phyloP scores from a whole-genome alignment of 2,888 invertebrate species.

The Gerosis bhagava region DNA sequence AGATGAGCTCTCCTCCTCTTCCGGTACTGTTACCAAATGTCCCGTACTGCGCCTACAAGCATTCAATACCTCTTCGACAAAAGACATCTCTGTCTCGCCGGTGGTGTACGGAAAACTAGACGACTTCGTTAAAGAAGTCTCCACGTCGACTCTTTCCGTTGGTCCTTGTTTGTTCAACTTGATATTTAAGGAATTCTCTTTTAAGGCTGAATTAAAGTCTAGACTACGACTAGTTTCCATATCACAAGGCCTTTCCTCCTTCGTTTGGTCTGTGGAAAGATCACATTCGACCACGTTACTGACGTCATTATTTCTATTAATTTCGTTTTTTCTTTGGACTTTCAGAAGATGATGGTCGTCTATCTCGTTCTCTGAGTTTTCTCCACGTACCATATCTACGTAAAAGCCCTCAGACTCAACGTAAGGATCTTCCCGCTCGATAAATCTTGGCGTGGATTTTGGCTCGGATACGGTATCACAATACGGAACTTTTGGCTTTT shows the following conservation, averaged over 20 bases:
- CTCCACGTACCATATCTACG: conserved; percentile 59
- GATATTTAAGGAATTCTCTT: conserved; percentile 71
- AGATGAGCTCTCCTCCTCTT: conserved; percentile 83
- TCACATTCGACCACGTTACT: conserved; percentile 51
- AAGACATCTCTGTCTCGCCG: conserved; percentile 63
- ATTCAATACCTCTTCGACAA: conserved; percentile 71
- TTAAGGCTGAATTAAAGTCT: conserved; percentile 61
- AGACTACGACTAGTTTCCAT: conserved; percentile 60
- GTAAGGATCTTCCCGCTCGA: conserved; percentile 74
- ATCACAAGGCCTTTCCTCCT: conserved; percentile 57
- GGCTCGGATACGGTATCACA: conserved; percentile 73
- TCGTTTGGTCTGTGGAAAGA: conserved; percentile 41
- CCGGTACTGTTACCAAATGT: conserved; percentile 82
- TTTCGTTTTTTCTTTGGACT: conserved; percentile 75
- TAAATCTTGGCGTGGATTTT: conserved; percentile 69
- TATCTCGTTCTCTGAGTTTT: conserved; percentile 70
- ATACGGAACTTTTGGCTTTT: conserved; percentile 57
- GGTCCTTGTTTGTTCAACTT: conserved; percentile 58
- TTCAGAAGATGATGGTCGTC: conserved; percentile 67
- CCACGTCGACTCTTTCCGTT: conserved; percentile 52
- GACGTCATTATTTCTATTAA: conserved; percentile 65
- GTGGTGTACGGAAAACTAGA: conserved; percentile 59
- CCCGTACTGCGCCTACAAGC: conserved; percentile 70
- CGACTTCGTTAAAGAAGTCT: conserved; percentile 59
- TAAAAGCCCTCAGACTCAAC: conserved; percentile 69